These are phyloP conservation scores for Polylopha cassiicola DNA, from an alignment of 2,888 invertebrate species.

Conservation along the genomic window DNA sequence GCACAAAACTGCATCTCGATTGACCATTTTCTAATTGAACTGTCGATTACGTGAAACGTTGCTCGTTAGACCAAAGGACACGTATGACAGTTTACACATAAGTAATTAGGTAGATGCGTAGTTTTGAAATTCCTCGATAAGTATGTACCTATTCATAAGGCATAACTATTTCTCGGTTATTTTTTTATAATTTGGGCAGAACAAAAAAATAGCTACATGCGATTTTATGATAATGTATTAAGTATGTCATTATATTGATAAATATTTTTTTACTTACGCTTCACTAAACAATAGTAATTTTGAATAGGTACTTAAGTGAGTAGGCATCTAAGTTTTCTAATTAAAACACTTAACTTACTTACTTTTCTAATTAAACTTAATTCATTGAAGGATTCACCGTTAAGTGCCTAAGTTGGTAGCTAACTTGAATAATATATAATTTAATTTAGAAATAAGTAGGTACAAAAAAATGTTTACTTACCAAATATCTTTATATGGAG, in stretches of 20 bases:
- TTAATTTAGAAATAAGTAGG: no score
- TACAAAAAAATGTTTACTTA: no score
- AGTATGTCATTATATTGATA: no score
- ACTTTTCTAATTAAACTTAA: slow-evolving; percentile 12
- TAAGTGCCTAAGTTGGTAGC: slow-evolving; percentile 13
- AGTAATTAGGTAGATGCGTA: no score
- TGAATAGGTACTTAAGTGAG: background rate
- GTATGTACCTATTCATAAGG: no score
- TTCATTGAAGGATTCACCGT: slow-evolving; percentile 18
- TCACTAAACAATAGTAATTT: no score
- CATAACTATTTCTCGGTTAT: no score
- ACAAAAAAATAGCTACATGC: no score
- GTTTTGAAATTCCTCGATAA: slow-evolving; percentile 13
- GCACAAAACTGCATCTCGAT: slow-evolving; percentile 3
- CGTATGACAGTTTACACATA: slow-evolving; percentile 1
- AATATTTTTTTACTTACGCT: no score
- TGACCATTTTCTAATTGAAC: slow-evolving; percentile 7
- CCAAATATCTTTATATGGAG: slow-evolving; percentile 60
- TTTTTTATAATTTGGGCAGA: no score
- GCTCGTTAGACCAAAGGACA: slow-evolving; percentile 3
- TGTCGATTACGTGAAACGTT: slow-evolving; percentile 7
- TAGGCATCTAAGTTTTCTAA: background rate
- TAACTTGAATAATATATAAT: no score
- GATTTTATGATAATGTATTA: no score
- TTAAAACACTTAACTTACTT: background rate